Evolutionary conservation across 2,888 invertebrate species (phyloP).

Genomic region (Ferdinandea cuprea): DNA sequence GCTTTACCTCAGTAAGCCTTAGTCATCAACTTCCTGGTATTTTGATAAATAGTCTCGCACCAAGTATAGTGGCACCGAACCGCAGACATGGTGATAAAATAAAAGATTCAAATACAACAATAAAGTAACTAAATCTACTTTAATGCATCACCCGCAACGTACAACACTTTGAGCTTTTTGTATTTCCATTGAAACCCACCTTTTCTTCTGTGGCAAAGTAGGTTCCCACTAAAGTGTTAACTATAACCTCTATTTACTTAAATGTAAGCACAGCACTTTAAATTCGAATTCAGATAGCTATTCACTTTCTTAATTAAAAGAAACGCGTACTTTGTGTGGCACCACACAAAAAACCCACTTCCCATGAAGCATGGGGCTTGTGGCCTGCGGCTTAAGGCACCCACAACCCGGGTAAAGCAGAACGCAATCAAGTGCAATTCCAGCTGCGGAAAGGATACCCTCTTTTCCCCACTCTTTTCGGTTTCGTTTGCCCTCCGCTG

Average conservation of each 20-base stretch:
- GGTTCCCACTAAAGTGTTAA: neutral
- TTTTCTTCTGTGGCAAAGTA: neutral
- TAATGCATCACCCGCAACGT: neutral
- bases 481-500: slow-evolving; percentile 5
- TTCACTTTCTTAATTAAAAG: slow-evolving; percentile 49
- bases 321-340: slow-evolving; percentile 46
- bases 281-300: slow-evolving; percentile 20
- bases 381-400: neutral
- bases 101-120: neutral
- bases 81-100: neutral
- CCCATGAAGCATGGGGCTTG: neutral
- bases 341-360: slow-evolving; percentile 41
- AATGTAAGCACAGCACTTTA: slow-evolving; percentile 26
- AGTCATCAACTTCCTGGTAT: too few species aligned
- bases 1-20: neutral
- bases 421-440: slow-evolving; percentile 48
- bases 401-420: neutral
- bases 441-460: slow-evolving; percentile 17
- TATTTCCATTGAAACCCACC: neutral
- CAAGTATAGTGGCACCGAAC: too few species aligned
- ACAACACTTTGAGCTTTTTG: neutral
- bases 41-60: too few species aligned
- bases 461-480: neutral
- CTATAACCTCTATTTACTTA: slow-evolving; percentile 1
- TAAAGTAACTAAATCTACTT: neutral